phyloP scores from a whole-genome alignment of 2,113 vertebrate genomes.

The Stegostoma tigrinum region DNA sequence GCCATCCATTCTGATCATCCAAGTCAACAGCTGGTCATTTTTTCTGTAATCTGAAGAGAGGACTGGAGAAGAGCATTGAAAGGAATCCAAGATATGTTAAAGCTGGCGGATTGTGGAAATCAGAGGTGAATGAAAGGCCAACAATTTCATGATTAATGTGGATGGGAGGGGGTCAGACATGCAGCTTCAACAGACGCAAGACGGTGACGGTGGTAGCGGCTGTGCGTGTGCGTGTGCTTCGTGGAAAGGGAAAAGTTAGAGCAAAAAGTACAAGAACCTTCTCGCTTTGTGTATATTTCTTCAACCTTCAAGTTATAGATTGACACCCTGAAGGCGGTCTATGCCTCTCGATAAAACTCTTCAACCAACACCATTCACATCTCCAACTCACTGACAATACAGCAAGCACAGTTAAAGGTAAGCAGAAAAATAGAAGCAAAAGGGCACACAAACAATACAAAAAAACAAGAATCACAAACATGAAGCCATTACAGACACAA shows the following conservation, averaged over 20 bases:
- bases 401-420: neutral
- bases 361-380: neutral
- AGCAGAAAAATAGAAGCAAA: neutral
- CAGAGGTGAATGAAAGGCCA: neutral
- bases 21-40: no score
- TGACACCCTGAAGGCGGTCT: neutral
- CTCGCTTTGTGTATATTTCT: neutral
- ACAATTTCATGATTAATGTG: neutral
- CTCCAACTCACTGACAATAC: neutral
- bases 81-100: neutral
- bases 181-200: neutral
- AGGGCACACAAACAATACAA: neutral
- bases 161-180: neutral
- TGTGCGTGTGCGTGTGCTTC: no score
- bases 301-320: neutral
- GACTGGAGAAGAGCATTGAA: neutral
- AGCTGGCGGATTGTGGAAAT: neutral
- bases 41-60: neutral
- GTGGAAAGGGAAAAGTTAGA: neutral
- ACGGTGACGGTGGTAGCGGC: no score
- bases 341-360: neutral
- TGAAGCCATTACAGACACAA: neutral
- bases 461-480: neutral
- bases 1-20: no score
- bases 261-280: neutral